phyloP scores from a whole-genome alignment of 2,113 vertebrate genomes.

The Dipodomys stephensi region DNA sequence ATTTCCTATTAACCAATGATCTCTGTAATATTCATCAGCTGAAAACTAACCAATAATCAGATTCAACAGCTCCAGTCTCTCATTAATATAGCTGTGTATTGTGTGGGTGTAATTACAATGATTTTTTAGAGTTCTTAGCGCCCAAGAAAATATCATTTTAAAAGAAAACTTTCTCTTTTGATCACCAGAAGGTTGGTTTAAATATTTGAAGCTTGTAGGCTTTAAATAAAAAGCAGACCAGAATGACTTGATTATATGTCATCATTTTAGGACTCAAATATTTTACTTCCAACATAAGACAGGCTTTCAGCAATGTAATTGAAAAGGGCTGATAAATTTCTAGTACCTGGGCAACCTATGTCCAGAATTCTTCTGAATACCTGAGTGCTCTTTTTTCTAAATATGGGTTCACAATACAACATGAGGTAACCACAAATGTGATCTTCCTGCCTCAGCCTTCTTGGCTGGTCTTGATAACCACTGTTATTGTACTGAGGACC shows the following conservation, averaged over 20 bases:
- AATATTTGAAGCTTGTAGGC: neutral
- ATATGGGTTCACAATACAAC: too few relatives aligned
- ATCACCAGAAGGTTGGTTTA: neutral
- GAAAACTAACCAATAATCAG: constrained; percentile 26
- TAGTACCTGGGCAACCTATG: neutral
- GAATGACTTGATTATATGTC: neutral
- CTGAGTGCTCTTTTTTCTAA: too few relatives aligned
- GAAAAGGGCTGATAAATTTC: neutral
- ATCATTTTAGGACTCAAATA: neutral
- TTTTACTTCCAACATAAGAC: constrained; percentile 7
- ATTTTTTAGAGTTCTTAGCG: neutral
- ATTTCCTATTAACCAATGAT: neutral
- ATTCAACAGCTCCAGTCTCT: neutral
- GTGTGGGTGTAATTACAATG: neutral
- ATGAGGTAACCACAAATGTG: neutral
- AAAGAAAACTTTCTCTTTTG: neutral
- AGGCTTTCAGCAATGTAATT: constrained; percentile 1
- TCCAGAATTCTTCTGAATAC: neutral
- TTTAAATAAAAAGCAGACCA: neutral
- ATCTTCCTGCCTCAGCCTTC: too few relatives aligned
- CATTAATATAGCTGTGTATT: neutral
- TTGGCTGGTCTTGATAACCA: neutral
- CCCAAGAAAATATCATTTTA: neutral
- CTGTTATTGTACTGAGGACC: neutral
- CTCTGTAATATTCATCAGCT: neutral